Conservation (phyloP, 2,888 invertebrate genomes). For the Hofmannophila pseudospretella region DNA sequence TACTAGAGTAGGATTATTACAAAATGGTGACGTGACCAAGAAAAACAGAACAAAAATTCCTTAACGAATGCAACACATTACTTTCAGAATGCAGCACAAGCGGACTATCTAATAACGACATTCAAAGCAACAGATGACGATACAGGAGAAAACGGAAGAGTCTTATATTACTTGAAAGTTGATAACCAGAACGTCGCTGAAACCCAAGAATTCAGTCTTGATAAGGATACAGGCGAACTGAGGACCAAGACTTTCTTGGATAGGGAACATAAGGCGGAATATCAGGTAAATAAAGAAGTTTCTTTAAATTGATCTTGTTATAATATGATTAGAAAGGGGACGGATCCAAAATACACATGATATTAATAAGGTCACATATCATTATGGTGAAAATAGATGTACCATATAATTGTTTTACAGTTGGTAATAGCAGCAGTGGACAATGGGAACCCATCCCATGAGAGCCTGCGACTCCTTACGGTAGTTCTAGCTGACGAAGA, state of each 20-base stretch:
- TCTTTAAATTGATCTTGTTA: no score
- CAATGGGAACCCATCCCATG: constrained; percentile 88
- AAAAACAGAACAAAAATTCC: no score
- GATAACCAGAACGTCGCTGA: constrained; percentile 86
- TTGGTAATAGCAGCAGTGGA: constrained; percentile 89
- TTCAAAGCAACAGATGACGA: constrained; percentile 91
- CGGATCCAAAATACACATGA: no score
- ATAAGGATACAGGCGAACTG: constrained; percentile 87
- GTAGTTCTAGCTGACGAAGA: constrained; percentile 88
- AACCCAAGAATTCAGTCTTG: constrained; percentile 89
- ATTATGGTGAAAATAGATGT: no score
- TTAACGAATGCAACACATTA: no score
- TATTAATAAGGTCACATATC: no score
- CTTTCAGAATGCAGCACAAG: constrained; percentile 85
- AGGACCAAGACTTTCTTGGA: constrained; percentile 88
- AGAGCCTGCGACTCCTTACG: constrained; percentile 85
- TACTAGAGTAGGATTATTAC: no score
- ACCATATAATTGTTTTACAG: no score
- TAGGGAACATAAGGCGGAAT: constrained; percentile 79
- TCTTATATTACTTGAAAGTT: constrained; percentile 90
- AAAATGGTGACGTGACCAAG: no score
- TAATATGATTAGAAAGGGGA: no score
- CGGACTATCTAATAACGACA: constrained; percentile 87
- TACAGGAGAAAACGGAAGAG: constrained; percentile 87
- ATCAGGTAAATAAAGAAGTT: constrained; percentile 54